Conservation (phyloP, 1,140 invertebrate genomes). For the Harlomillsia oculata region DNA sequence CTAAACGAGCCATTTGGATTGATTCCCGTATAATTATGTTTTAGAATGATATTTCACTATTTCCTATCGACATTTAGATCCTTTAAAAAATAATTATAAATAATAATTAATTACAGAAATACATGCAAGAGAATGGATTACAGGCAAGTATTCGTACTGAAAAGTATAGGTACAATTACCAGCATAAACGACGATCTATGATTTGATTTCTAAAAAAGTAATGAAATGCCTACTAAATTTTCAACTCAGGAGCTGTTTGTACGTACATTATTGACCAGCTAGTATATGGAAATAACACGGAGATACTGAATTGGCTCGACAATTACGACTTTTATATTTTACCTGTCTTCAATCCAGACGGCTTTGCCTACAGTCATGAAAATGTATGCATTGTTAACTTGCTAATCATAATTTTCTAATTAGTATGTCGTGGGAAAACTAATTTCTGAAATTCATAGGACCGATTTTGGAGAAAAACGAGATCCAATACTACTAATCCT, state of each 20-base stretch:
- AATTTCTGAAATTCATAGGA: background rate
- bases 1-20: slow-evolving; percentile 11
- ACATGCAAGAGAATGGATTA: slow-evolving; percentile 6
- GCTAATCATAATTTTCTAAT: slow-evolving; percentile 50
- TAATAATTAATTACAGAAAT: background rate
- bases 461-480: slow-evolving; percentile 9
- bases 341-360: slow-evolving; percentile 61
- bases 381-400: slow-evolving; percentile 41
- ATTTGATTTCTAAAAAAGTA: too few relatives aligned
- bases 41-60: background rate
- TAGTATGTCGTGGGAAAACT: slow-evolving; percentile 62
- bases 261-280: slow-evolving; percentile 16
- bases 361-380: slow-evolving; percentile 51
- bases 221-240: too few relatives aligned
- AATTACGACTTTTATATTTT: slow-evolving; percentile 55
- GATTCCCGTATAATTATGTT: slow-evolving; percentile 11
- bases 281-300: slow-evolving; percentile 38
- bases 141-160: too few relatives aligned
- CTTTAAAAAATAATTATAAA: background rate
- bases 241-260: slow-evolving; percentile 8
- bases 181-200: too few relatives aligned
- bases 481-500: slow-evolving; percentile 41
- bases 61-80: background rate
- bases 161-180: too few relatives aligned
- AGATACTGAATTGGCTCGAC: slow-evolving; percentile 47